Evolutionary conservation across 2,113 vertebrate genomes (phyloP).

Genomic region (Zosterops hypoxanthus): DNA sequence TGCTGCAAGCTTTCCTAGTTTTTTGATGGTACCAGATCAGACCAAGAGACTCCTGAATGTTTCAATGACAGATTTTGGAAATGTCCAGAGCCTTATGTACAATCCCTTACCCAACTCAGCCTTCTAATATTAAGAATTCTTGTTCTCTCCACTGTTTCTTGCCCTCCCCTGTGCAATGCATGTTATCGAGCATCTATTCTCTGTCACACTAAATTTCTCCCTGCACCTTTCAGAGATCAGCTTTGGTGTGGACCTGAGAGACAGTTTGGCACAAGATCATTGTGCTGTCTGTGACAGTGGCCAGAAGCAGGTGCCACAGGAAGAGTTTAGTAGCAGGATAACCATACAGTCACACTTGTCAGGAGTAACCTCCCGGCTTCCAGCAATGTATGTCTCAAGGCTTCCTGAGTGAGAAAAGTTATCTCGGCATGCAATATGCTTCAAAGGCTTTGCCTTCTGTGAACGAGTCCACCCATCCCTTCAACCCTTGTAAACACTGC

Average conservation of each 20-base stretch:
- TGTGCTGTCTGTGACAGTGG: neutral
- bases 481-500: neutral
- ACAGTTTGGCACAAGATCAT: neutral
- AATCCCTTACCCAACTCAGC: neutral
- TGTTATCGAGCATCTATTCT: neutral
- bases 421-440: conserved; percentile 14
- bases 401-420: conserved; percentile 3
- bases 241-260: neutral
- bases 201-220: neutral
- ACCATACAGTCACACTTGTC: neutral
- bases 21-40: neutral
- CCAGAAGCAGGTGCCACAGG: neutral
- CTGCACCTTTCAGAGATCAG: neutral
- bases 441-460: conserved; percentile 51
- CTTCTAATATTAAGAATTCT: neutral
- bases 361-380: conserved; percentile 22
- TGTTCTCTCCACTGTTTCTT: neutral
- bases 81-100: neutral
- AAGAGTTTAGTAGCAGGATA: conserved; percentile 4
- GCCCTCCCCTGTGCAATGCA: neutral
- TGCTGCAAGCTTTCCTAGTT: neutral
- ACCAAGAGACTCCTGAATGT: neutral
- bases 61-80: neutral
- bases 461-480: conserved; percentile 21
- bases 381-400: neutral